Evolutionary conservation across 2,113 vertebrate species (phyloP).

Genomic region (Cygnus atratus): DNA sequence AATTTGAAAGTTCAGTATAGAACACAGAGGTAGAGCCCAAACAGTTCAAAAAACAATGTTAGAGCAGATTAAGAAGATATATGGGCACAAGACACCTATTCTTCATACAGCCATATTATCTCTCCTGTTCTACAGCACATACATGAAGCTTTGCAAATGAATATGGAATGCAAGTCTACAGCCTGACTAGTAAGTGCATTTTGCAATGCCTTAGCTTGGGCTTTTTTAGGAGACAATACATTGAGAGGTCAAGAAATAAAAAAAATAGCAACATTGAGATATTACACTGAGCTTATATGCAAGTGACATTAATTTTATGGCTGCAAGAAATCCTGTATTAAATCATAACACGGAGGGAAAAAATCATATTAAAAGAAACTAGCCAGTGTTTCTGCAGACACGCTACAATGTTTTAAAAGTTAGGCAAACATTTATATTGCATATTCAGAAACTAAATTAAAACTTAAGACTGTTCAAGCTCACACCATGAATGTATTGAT

Average conservation of each 20-base stretch:
- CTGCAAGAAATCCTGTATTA: background rate
- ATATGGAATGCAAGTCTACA: background rate
- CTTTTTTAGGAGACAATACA: background rate
- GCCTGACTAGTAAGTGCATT: background rate
- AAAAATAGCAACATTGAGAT: background rate
- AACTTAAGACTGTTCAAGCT: background rate
- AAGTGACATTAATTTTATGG: background rate
- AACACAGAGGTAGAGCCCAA: background rate
- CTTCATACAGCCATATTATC: background rate
- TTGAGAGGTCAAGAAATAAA: background rate
- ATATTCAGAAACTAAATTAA: background rate
- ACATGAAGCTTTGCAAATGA: background rate
- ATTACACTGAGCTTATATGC: background rate
- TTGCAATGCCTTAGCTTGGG: background rate
- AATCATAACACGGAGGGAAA: background rate
- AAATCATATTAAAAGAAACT: background rate
- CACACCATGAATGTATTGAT: background rate
- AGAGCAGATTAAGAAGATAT: background rate
- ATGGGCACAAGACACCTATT: background rate
- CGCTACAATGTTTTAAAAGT: background rate
- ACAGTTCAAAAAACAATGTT: background rate
- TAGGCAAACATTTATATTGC: background rate
- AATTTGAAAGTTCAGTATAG: background rate
- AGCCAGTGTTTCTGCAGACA: background rate
- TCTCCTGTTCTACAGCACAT: background rate